Conservation (phyloP, 2,888 invertebrate genomes). For the Trichogramma evanescens region DNA sequence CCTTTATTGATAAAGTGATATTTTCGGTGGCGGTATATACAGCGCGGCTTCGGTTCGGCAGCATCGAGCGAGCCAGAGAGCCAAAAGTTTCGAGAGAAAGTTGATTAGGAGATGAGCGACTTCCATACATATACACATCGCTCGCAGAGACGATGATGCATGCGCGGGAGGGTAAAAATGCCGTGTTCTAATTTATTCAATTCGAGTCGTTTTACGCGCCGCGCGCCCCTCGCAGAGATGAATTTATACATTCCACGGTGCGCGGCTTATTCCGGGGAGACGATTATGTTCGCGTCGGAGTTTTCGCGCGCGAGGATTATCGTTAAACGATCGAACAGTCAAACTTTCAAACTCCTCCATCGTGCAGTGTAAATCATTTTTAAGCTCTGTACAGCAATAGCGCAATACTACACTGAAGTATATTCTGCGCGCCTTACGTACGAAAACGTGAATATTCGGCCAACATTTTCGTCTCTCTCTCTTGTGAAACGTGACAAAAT, state of each 20-base stretch:
- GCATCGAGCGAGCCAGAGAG: neutral
- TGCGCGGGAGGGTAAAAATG: neutral
- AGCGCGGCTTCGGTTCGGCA: neutral
- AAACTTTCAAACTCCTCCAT: too few species aligned
- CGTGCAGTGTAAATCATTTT: too few species aligned
- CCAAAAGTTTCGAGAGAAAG: conserved; percentile 10
- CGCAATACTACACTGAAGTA: too few species aligned
- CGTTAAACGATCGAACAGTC: too few species aligned
- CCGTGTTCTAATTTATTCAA: conserved; percentile 19
- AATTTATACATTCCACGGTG: too few species aligned
- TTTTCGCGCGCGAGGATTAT: neutral
- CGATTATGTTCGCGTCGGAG: neutral
- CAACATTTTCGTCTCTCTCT: too few species aligned
- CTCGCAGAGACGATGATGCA: neutral
- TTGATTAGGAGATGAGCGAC: conserved; percentile 20
- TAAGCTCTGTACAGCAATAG: too few species aligned
- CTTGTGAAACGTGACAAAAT: too few species aligned
- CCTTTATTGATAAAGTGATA: conserved; percentile 22
- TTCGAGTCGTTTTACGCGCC: conserved; percentile 7
- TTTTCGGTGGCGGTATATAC: neutral
- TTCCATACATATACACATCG: neutral
- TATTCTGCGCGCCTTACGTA: too few species aligned
- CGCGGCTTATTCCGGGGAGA: too few species aligned
- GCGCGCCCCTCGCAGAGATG: too few species aligned
- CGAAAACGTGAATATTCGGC: too few species aligned